Percentiles rank a stretch among this genome's conserved stretches.
These are phyloP conservation scores for Miichthys miiuy DNA, from an alignment of 2,797 vertebrate species.

Conservation along the genomic window DNA sequence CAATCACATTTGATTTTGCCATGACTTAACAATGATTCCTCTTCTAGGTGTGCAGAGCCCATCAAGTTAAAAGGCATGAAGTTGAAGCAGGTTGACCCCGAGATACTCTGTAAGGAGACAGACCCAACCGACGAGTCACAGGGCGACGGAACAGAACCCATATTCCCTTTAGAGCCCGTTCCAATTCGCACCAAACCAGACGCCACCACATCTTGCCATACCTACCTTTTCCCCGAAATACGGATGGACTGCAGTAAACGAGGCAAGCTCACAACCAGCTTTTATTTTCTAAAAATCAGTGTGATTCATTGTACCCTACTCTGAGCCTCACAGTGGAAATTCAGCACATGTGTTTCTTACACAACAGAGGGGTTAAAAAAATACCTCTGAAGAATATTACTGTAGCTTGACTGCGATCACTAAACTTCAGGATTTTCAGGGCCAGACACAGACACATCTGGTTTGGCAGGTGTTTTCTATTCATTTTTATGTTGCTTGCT, in stretches of 20 bases:
- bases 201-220: conserved; percentile 89
- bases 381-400: conserved; percentile 23
- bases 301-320: background rate
- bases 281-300: background rate
- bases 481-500: conserved; percentile 6
- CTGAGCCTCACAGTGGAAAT: background rate
- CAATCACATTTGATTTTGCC: background rate
- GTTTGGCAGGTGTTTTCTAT: conserved; percentile 47
- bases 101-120: conserved; percentile 87
- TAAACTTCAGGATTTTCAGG: conserved; percentile 22
- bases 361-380: conserved; percentile 38
- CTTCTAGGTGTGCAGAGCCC: conserved; percentile 87
- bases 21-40: conserved; percentile 9
- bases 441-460: conserved; percentile 25
- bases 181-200: conserved; percentile 83
- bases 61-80: conserved; percentile 85
- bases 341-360: conserved; percentile 41
- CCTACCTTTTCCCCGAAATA: conserved; percentile 89
- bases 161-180: conserved; percentile 34
- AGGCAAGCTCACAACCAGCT: conserved; percentile 84
- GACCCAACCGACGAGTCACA: conserved; percentile 10
- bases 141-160: conserved; percentile 51
- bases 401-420: conserved; percentile 28
- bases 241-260: conserved; percentile 92
- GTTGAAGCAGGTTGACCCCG: conserved; percentile 87